Base-by-base conservation (phyloP, 2,797 vertebrate species). In the Triplophysa yarkandensis region DNA sequence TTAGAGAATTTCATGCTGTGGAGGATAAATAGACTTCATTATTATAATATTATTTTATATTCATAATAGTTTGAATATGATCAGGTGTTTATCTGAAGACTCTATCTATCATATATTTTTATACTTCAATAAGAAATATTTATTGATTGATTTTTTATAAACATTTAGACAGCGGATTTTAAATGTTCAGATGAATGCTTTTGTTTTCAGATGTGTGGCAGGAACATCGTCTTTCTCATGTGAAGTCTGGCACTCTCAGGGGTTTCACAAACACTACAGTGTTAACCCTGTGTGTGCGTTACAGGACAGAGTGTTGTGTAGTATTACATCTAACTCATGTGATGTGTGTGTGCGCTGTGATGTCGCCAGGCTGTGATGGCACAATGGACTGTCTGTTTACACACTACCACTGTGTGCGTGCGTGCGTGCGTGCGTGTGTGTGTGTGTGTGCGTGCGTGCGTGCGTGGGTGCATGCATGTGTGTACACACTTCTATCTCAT, bases 381-480 rank as follows among this genome's bases (percentile, higher is more conserved):
- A 90, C 86, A 93, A 82, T 77, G 84, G 76, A 30, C 75, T 0
- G 76, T 84, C 80, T 93, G 81, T 90, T 83, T 84, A 4, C 69
- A 55, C 23, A 25, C 52, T 55, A 27, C 87, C 58, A 81, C 76
- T 0, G 44, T 82, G 80, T 68, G 65, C 80, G 83, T 74, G 77
- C 78, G 83, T 78, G 79, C 86, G 63, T 43, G 41, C n/a, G 16
- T 46, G 43, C n/a, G 16, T 46, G 39, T 41, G 39, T 41, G 39
- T 46, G 44, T 46, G 44, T 19, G 44, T n/a, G 80, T 68, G 65
- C 80, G 83, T 74, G 77, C 78, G 83, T 78, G 79, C 86, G 63
- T 43, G 41, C n/a, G 16, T 46, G 43, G 17, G 16, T 46, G 39
- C 16, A 14, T 41, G 39, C 19, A n/a, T 46, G 44, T 19, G 44